These are phyloP conservation scores for Betta splendens DNA, from an alignment of 2,797 vertebrate species.

Conservation along the genomic window DNA sequence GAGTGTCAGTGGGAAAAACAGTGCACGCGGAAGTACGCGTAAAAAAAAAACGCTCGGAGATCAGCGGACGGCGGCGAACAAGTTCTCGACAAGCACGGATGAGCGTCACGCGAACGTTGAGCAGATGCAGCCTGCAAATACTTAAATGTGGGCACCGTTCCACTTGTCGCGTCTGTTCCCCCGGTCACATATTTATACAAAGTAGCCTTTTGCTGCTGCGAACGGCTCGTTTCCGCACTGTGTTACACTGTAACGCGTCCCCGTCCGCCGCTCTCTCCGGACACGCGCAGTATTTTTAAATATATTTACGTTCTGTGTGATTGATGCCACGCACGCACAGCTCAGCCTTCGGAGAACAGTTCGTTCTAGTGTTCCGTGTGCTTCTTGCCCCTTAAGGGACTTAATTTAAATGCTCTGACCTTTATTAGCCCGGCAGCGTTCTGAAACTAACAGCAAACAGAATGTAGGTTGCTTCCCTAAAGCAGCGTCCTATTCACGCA, in stretches of 20 bases:
- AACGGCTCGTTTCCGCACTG: slow-evolving; percentile 70
- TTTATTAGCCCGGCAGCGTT: not conserved
- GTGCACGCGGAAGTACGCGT: slow-evolving; percentile 82
- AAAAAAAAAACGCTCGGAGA: slow-evolving; percentile 3
- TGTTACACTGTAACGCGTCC: slow-evolving; percentile 79
- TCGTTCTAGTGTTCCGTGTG: not conserved
- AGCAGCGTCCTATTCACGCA: not conserved
- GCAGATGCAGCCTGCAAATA: too few relatives aligned
- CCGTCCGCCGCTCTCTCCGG: slow-evolving; percentile 19
- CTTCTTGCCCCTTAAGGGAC: not conserved
- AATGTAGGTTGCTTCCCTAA: not conserved
- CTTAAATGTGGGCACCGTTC: too few relatives aligned
- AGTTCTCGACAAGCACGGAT: too few relatives aligned
- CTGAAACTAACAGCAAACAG: not conserved
- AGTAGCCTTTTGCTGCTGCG: not conserved
- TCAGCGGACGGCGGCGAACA: not conserved
- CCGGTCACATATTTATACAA: slow-evolving; percentile 2
- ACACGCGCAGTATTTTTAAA: not conserved
- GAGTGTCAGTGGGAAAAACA: slow-evolving; percentile 74
- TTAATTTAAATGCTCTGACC: not conserved
- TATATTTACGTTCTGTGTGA: not conserved
- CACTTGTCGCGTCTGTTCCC: slow-evolving; percentile 4
- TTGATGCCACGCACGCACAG: not conserved
- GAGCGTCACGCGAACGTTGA: too few relatives aligned
- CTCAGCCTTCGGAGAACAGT: not conserved